A percentile compares a stretch with the other conserved stretches of the same genome.
These are phyloP conservation scores for Pachydiplax longipennis DNA, from an alignment of 2,888 invertebrate genomes.

Conservation along the genomic window DNA sequence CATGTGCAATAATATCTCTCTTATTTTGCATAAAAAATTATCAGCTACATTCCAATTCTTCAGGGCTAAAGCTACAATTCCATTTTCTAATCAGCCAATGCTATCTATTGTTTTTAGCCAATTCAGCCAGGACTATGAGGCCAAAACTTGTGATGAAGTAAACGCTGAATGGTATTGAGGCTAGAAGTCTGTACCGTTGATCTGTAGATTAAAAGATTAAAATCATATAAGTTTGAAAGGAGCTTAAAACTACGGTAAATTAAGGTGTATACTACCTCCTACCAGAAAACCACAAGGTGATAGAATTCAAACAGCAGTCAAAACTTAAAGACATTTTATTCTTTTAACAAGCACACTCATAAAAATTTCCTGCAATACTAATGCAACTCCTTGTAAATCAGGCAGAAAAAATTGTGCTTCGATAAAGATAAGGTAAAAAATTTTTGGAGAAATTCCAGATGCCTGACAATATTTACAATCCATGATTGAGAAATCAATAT, in stretches of 20 bases:
- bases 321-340: too few species aligned
- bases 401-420: too few species aligned
- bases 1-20: background rate
- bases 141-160: conserved; percentile 76
- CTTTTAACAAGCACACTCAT: too few species aligned
- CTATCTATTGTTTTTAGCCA: conserved; percentile 36
- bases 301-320: too few species aligned
- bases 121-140: conserved; percentile 53
- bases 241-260: background rate
- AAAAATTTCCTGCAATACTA: too few species aligned
- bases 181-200: conserved; percentile 77
- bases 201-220: conserved; percentile 61
- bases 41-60: conserved; percentile 18
- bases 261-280: too few species aligned
- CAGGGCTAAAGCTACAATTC: background rate
- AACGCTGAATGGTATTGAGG: conserved; percentile 80
- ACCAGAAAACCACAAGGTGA: too few species aligned
- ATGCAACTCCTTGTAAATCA: too few species aligned
- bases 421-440: too few species aligned
- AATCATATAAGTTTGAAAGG: background rate
- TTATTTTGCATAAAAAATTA: background rate
- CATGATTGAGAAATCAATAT: too few species aligned
- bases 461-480: too few species aligned
- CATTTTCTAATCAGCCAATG: conserved; percentile 6
- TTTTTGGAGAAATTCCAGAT: too few species aligned